Conservation (phyloP, 2,113 vertebrate genomes). For the Vidua chalybeata region DNA sequence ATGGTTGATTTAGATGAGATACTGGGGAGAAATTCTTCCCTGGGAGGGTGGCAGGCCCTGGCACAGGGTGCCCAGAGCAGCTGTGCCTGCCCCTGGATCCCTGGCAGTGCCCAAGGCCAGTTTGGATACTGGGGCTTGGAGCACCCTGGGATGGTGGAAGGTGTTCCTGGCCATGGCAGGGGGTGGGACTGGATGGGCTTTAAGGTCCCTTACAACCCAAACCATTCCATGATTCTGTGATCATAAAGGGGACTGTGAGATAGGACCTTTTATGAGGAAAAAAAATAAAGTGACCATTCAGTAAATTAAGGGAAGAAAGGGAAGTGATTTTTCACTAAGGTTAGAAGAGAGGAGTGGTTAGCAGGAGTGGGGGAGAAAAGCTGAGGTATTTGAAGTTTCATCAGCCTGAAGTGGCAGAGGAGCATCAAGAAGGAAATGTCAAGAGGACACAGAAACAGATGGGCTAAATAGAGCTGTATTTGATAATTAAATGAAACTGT, state of each 20-base stretch:
- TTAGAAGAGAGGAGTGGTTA: neutral
- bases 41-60: neutral
- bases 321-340: neutral
- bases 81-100: neutral
- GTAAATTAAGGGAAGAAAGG: neutral
- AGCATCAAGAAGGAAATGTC: neutral
- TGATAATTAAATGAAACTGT: neutral
- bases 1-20: neutral
- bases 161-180: neutral
- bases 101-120: neutral
- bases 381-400: neutral
- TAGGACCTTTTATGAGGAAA: neutral
- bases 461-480: neutral
- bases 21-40: neutral
- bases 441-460: neutral
- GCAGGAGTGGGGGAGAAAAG: neutral
- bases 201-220: neutral
- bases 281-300: neutral
- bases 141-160: accelerated
- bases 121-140: accelerated
- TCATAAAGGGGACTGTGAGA: neutral
- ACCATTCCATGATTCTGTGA: neutral
- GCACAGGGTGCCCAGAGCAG: neutral
- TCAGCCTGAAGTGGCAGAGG: neutral
- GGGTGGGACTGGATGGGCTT: neutral